These are phyloP conservation scores for Pyrgus malvae DNA, from an alignment of 2,888 invertebrate genomes.

Conservation along the genomic window DNA sequence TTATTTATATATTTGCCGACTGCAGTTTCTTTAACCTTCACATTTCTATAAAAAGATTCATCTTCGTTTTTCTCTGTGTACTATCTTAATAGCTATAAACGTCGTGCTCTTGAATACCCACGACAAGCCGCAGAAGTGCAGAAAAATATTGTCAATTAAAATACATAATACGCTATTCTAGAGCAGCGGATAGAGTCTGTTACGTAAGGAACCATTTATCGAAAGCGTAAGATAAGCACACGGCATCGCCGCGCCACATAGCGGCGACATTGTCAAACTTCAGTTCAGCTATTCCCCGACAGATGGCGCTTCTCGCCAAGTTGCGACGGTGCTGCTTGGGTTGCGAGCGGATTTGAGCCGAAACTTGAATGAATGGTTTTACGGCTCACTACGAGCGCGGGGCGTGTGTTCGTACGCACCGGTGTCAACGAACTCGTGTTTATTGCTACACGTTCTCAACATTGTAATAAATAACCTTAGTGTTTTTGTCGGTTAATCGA, in stretches of 20 bases:
- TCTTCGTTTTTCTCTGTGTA: not conserved
- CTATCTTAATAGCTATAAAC: too few relatives aligned
- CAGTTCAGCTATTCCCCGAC: conserved; percentile 66
- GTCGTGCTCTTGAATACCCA: too few relatives aligned
- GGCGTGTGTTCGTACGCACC: conserved; percentile 59
- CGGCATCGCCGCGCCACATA: conserved; percentile 51
- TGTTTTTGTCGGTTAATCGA: conserved; percentile 20
- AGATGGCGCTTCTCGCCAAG: conserved; percentile 56
- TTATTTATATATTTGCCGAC: conserved; percentile 1
- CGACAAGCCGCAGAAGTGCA: too few relatives aligned
- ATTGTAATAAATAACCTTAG: conserved; percentile 30
- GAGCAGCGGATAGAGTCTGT: too few relatives aligned
- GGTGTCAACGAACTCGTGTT: conserved; percentile 68
- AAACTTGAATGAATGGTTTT: conserved; percentile 71
- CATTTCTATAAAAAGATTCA: conserved; percentile 1
- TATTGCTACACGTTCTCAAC: conserved; percentile 45
- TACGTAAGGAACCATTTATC: conserved; percentile 4
- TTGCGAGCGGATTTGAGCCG: conserved; percentile 42
- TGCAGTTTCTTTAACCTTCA: conserved; percentile 23
- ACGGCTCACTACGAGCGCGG: conserved; percentile 55
- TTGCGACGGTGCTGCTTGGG: conserved; percentile 49
- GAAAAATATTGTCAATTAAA: not conserved
- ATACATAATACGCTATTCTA: not conserved
- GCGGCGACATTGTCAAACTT: conserved; percentile 44
- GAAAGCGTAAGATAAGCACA: not conserved